Base-by-base conservation (phyloP, 2,113 vertebrate species). In the Myotis brandtii region DNA sequence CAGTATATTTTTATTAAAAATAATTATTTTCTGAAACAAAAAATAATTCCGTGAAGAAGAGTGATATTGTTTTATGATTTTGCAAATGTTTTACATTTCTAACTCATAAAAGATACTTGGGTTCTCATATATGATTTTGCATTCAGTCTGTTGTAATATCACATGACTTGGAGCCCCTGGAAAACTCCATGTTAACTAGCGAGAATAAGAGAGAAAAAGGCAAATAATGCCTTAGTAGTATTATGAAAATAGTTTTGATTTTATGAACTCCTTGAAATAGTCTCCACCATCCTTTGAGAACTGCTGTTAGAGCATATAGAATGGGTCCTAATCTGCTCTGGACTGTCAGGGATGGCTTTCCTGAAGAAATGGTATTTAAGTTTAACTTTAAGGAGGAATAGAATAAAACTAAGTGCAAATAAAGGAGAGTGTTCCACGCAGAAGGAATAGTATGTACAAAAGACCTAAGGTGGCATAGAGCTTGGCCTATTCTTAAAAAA, bases 231-330 rank as follows among this genome's bases (percentile, higher is more conserved):
- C 23, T 79, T 93, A 59, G 10, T 89, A 80, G 73, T 66, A 64
- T 59, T 79, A 64, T 72, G 18, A 72, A 93, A 93, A 80, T 83
- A 62, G n/a, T 80, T 89, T 89, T 80, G 72, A 85, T 66, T 18
- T 50, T 52, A 40, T 20, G 25, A 70, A 86, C 54, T 64, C 48
- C 27, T 18, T 93, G 69, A 77, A 50, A 72, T 43, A 87, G 25
- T 76, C 46, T 72, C 32, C 17, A 30, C 77, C 17, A 7, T 84
- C 9, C 1, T 88, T 83, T 95, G 59, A 83, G 25, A 59, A 59
- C 50, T 25, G 9, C 56, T 92, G 18, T 83, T 79, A 66, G 23
- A 62, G 11, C 18, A 62, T 75, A 34, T 84, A 59, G 56, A 8
- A 40, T 77, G 62, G 48, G 20, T 50, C 37, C n/a, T 69, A 14